Percentiles rank a stretch among this genome's conserved stretches.
These are phyloP conservation scores for Cheilosia vulpina DNA, from an alignment of 2,888 invertebrate species.

Conservation along the genomic window DNA sequence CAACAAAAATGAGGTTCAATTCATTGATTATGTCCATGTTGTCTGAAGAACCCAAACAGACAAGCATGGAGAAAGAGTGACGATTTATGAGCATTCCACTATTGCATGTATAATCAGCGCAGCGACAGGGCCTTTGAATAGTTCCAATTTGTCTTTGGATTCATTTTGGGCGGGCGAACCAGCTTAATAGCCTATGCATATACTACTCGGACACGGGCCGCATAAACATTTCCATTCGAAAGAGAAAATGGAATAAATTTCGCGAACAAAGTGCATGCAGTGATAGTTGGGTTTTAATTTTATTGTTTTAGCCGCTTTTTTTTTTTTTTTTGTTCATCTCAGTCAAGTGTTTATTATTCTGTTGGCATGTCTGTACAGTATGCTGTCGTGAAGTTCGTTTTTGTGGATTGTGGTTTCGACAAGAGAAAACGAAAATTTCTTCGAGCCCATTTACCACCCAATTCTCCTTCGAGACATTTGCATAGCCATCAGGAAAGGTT, in stretches of 20 bases:
- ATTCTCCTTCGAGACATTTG: slow-evolving; percentile 51
- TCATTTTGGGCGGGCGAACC: slow-evolving; percentile 14
- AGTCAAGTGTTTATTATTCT: slow-evolving; percentile 64
- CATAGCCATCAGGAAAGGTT: slow-evolving; percentile 58
- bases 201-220: background rate
- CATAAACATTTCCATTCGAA: slow-evolving; percentile 19
- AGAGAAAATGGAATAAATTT: slow-evolving; percentile 62
- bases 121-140: slow-evolving; percentile 12
- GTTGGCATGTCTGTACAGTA: slow-evolving; percentile 36
- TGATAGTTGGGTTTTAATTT: slow-evolving; percentile 54
- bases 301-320: slow-evolving; percentile 45
- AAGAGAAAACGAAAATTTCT: slow-evolving; percentile 8
- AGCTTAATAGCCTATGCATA: slow-evolving; percentile 17
- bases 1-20: slow-evolving; percentile 45
- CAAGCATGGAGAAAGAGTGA: slow-evolving; percentile 4
- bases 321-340: slow-evolving; percentile 17
- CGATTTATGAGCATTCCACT: slow-evolving; percentile 63
- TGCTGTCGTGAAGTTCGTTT: slow-evolving; percentile 45
- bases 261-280: slow-evolving; percentile 34
- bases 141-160: slow-evolving; percentile 44
- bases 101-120: slow-evolving; percentile 64
- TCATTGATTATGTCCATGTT: slow-evolving; percentile 62
- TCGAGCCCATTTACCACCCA: slow-evolving; percentile 8
- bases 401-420: slow-evolving; percentile 28
- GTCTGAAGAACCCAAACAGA: slow-evolving; percentile 20